These are phyloP conservation scores for Aporrectodea caliginosa DNA, from an alignment of 1,140 invertebrate species.

Conservation along the genomic window DNA sequence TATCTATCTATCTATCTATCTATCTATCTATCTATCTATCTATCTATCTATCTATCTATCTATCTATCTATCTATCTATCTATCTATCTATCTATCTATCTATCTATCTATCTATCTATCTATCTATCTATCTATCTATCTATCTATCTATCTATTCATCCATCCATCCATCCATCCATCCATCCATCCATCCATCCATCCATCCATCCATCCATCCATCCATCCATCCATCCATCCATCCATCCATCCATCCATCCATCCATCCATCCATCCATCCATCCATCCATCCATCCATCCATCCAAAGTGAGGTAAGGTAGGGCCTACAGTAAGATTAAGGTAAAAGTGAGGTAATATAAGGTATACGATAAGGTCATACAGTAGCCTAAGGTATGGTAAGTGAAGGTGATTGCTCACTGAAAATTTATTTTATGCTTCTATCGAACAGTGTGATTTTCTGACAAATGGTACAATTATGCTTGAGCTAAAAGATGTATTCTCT, in stretches of 20 bases:
- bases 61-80: background rate
- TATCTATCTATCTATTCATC: too few relatives aligned
- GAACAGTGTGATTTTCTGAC: too few relatives aligned
- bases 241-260: constrained; percentile 15
- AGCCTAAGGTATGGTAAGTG: too few relatives aligned
- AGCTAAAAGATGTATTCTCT: too few relatives aligned
- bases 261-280: constrained; percentile 15
- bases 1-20: background rate
- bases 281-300: constrained; percentile 8
- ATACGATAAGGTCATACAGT: too few relatives aligned
- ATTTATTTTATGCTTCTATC: too few relatives aligned
- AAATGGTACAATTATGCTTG: too few relatives aligned
- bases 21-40: background rate
- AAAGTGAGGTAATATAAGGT: too few relatives aligned
- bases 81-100: background rate
- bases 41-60: background rate
- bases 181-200: background rate
- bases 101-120: background rate
- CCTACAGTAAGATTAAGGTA: too few relatives aligned
- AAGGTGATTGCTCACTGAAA: too few relatives aligned
- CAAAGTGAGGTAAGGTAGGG: too few relatives aligned
- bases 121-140: background rate
- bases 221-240: constrained; percentile 7
- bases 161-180: too few relatives aligned
- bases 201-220: constrained; percentile 4